Evolutionary conservation across 2,113 vertebrate species (phyloP).

Genomic region (Cottus gobio): DNA sequence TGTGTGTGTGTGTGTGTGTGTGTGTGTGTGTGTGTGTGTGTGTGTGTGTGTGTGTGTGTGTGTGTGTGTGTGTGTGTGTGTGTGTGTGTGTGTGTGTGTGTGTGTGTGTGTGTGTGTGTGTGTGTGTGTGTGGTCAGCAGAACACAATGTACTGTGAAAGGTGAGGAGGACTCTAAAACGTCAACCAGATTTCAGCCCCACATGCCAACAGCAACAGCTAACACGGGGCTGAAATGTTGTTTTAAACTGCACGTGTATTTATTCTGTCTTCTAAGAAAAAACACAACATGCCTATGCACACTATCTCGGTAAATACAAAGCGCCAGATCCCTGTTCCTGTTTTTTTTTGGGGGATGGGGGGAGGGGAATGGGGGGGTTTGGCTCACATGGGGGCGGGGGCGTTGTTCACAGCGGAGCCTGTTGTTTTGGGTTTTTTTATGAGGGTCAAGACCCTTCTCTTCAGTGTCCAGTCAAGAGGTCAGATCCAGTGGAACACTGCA

Average conservation of each 20-base stretch:
- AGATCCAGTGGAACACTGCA: constrained; percentile 86
- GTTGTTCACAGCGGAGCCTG: constrained; percentile 42
- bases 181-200: constrained; percentile 77
- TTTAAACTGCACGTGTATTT: constrained; percentile 83
- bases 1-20: constrained; percentile 29
- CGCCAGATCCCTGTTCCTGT: constrained; percentile 72
- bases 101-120: constrained; percentile 27
- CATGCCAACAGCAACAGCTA: constrained; percentile 84
- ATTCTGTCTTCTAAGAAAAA: constrained; percentile 82
- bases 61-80: neutral
- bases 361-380: no score
- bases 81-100: constrained; percentile 31
- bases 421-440: constrained; percentile 42
- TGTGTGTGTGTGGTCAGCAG: constrained; percentile 68
- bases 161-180: constrained; percentile 79
- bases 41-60: constrained; percentile 30
- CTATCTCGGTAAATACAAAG: constrained; percentile 80
- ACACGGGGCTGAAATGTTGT: constrained; percentile 78
- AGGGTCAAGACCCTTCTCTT: constrained; percentile 65
- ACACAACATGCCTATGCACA: constrained; percentile 79
- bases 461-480: constrained; percentile 79
- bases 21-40: neutral
- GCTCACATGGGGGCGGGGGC: constrained; percentile 48
- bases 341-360: constrained; percentile 34
- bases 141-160: constrained; percentile 63